phyloP scores from a whole-genome alignment of 2,888 invertebrate genomes.

The Drosophila recens region DNA sequence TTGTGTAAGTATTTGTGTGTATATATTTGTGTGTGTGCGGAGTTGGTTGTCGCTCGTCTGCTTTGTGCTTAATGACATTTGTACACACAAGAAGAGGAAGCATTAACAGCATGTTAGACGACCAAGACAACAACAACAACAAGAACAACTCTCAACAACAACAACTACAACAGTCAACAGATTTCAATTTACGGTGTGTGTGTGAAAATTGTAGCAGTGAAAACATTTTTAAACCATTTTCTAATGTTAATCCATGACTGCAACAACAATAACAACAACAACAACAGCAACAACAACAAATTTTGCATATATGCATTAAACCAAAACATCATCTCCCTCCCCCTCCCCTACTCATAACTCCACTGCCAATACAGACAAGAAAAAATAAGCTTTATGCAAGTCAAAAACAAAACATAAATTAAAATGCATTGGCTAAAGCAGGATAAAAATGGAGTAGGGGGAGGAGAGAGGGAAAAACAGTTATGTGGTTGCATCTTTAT shows the following conservation, averaged over 20 bases:
- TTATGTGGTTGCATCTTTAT: conserved; percentile 26
- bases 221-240: conserved; percentile 61
- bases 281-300: conserved; percentile 5
- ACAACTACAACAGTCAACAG: conserved; percentile 48
- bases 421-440: conserved; percentile 33
- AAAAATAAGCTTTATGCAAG: conserved; percentile 20
- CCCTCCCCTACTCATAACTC: not conserved
- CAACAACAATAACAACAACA: conserved; percentile 26
- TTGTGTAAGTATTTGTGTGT: conserved; percentile 2
- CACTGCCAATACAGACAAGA: not conserved
- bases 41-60: conserved; percentile 44
- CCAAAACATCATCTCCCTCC: not conserved
- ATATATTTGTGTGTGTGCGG: conserved; percentile 1
- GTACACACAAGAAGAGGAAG: conserved; percentile 59
- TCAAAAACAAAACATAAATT: conserved; percentile 37
- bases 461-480: not conserved
- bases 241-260: conserved; percentile 50
- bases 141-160: conserved; percentile 27
- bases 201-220: conserved; percentile 50
- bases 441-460: not conserved
- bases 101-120: conserved; percentile 49
- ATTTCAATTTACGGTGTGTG: conserved; percentile 53
- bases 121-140: conserved; percentile 4
- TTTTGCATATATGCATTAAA: conserved; percentile 39
- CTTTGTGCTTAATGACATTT: conserved; percentile 77